phyloP scores from a whole-genome alignment of 2,113 vertebrate genomes.

The Ascaphus truei region DNA sequence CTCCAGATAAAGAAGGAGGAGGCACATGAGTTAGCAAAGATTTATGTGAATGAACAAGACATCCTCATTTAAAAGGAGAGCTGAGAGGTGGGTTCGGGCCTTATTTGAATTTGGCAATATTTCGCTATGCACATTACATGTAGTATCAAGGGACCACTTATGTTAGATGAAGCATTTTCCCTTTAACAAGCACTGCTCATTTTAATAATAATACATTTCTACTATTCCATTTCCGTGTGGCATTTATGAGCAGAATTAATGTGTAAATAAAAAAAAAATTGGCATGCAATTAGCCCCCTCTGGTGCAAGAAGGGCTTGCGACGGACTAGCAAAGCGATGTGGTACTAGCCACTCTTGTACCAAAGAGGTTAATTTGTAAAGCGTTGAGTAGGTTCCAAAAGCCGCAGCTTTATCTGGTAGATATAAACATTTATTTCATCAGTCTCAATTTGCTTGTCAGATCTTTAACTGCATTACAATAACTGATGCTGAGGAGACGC shows the following conservation, averaged over 20 bases:
- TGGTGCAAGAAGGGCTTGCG: background rate
- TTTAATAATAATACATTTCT: slow-evolving; percentile 35
- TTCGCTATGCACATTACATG: slow-evolving; percentile 15
- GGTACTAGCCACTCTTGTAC: background rate
- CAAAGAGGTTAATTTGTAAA: slow-evolving; percentile 1
- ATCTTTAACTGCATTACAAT: slow-evolving; percentile 29
- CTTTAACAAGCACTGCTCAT: slow-evolving; percentile 33
- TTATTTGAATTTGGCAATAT: slow-evolving; percentile 16
- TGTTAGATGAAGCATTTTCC: slow-evolving; percentile 28
- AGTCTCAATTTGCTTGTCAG: slow-evolving; percentile 34
- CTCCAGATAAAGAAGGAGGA: slow-evolving; percentile 24
- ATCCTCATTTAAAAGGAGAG: slow-evolving; percentile 26
- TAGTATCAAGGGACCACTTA: slow-evolving; percentile 34
- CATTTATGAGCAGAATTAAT: slow-evolving; percentile 30
- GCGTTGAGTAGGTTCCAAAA: background rate
- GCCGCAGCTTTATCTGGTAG: background rate
- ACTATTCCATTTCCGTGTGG: background rate
- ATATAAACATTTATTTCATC: slow-evolving; percentile 38
- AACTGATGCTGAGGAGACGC: background rate
- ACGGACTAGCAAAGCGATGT: background rate
- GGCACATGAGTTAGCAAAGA: slow-evolving; percentile 33
- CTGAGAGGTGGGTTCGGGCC: background rate
- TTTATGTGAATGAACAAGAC: slow-evolving; percentile 20
- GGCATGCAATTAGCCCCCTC: background rate
- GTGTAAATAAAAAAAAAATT: slow-evolving; percentile 5